Conservation (phyloP, 2,888 invertebrate species). For the Sinelater perroti region DNA sequence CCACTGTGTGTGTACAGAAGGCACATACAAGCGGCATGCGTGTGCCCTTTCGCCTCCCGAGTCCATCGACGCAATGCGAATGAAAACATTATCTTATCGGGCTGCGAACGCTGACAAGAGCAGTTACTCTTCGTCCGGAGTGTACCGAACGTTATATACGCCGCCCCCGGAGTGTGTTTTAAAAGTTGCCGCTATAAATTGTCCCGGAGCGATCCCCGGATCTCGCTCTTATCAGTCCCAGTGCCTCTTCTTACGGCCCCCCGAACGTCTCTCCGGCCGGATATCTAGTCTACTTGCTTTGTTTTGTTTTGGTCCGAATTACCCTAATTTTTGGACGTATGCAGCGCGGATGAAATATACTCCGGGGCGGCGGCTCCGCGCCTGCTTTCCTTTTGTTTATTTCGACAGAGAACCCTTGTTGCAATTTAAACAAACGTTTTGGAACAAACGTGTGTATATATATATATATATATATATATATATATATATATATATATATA, state of each 20-base stretch:
- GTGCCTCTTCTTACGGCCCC: constrained; percentile 56
- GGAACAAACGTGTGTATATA: too few relatives aligned
- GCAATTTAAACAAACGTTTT: too few relatives aligned
- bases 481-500: too few relatives aligned
- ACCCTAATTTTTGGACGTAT: constrained; percentile 32
- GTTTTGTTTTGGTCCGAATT: constrained; percentile 38
- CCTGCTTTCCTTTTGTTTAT: constrained; percentile 6
- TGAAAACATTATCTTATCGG: constrained; percentile 37
- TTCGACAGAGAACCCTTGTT: too few relatives aligned
- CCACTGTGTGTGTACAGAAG: too few relatives aligned
- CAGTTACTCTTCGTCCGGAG: constrained; percentile 48
- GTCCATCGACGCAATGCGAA: constrained; percentile 24
- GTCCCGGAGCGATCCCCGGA: constrained; percentile 62
- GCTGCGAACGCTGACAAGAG: constrained; percentile 41
- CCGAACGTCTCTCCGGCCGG: constrained; percentile 42
- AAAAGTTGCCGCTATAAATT: constrained; percentile 63
- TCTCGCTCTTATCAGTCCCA: constrained; percentile 60
- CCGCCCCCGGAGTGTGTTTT: constrained; percentile 61
- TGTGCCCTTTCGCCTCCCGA: constrained; percentile 14
- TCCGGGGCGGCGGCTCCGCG: not conserved
- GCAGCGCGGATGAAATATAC: constrained; percentile 17
- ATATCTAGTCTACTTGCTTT: constrained; percentile 42
- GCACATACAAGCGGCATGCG: too few relatives aligned
- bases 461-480: too few relatives aligned
- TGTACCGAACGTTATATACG: constrained; percentile 60